These are phyloP conservation scores for Ginglymostoma cirratum DNA, from an alignment of 2,113 vertebrate genomes.

Conservation along the genomic window DNA sequence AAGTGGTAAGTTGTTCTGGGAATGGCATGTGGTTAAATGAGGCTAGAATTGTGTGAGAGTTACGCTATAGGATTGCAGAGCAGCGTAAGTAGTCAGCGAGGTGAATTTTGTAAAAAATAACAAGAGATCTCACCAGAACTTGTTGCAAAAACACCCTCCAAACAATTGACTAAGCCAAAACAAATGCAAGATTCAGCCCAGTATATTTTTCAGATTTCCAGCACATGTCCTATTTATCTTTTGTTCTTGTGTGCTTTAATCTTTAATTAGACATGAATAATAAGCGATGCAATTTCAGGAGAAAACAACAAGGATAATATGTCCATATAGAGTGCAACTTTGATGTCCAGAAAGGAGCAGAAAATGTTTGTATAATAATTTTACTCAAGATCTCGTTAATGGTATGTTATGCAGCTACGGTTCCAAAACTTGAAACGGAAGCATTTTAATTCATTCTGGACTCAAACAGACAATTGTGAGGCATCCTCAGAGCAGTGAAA, in stretches of 20 bases:
- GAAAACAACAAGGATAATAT: neutral
- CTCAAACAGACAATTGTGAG: neutral
- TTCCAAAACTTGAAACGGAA: too few relatives aligned
- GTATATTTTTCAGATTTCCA: neutral
- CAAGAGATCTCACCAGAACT: too few relatives aligned
- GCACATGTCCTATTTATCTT: neutral
- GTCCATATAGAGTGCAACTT: neutral
- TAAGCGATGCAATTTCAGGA: neutral
- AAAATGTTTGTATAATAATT: neutral
- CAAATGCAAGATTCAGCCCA: neutral
- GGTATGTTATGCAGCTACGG: neutral
- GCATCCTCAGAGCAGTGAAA: neutral
- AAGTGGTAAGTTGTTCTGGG: too few relatives aligned
- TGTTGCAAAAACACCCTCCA: too few relatives aligned
- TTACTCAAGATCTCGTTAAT: neutral
- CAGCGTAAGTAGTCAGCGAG: too few relatives aligned
- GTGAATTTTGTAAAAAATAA: too few relatives aligned
- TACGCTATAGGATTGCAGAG: too few relatives aligned
- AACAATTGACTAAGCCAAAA: too few relatives aligned
- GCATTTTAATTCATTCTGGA: neutral
- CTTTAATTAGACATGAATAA: neutral
- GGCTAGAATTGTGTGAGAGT: too few relatives aligned
- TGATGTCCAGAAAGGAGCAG: neutral
- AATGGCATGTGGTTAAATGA: too few relatives aligned
- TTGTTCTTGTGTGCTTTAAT: neutral